These are phyloP conservation scores for Achatina immaculata DNA, from an alignment of 1,140 invertebrate genomes.

Conservation along the genomic window DNA sequence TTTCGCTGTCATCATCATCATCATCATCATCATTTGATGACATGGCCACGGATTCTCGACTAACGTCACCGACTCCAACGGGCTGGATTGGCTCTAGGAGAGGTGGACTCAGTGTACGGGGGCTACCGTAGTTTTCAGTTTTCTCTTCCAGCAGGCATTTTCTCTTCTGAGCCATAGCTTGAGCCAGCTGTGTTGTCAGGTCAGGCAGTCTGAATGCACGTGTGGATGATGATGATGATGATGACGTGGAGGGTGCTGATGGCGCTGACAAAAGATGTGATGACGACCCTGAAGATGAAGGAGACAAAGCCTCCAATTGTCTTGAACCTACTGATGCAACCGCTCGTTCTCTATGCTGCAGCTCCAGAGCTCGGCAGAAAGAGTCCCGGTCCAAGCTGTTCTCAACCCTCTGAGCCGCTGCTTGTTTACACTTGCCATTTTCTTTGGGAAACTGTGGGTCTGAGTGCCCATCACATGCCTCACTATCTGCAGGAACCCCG, in stretches of 20 bases:
- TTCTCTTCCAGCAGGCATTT: neutral
- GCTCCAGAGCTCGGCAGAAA: conserved; percentile 11
- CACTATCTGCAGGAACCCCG: neutral
- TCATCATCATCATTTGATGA: conserved; percentile 8
- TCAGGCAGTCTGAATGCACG: conserved; percentile 14
- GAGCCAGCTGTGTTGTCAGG: conserved; percentile 26
- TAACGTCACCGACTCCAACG: neutral
- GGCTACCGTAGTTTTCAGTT: conserved; percentile 5
- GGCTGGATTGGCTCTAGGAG: conserved; percentile 24
- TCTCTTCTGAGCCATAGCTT: conserved; percentile 26
- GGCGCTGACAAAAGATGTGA: neutral
- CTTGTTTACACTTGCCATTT: neutral
- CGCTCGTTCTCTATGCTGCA: neutral
- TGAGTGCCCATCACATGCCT: neutral
- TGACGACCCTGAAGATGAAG: conserved; percentile 5
- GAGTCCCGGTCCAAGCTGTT: neutral
- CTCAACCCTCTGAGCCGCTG: neutral
- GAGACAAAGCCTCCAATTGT: neutral
- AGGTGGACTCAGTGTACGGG: conserved; percentile 14
- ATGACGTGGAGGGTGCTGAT: neutral
- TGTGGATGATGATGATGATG: conserved; percentile 19
- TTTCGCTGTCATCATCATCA: conserved; percentile 23
- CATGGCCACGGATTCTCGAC: neutral
- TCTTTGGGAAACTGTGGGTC: neutral
- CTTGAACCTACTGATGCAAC: neutral